Evolutionary conservation across 2,113 vertebrate species (phyloP).

Genomic region (Cyanoderma ruficeps): DNA sequence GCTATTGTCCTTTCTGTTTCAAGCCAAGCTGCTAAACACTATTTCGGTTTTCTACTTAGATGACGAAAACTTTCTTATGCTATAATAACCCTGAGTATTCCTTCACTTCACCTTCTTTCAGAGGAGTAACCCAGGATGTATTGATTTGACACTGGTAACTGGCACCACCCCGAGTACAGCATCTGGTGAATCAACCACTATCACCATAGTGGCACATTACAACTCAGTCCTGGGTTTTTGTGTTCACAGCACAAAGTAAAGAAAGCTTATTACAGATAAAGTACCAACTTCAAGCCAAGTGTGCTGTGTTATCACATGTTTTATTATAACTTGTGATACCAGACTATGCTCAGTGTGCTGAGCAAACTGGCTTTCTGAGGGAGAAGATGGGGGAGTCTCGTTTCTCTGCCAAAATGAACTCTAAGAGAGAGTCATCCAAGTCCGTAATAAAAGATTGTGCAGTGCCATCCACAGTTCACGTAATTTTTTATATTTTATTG

Average conservation of each 20-base stretch:
- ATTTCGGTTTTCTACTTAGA: background rate
- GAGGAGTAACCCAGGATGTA: background rate
- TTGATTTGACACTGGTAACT: background rate
- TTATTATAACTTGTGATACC: background rate
- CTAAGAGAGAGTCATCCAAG: background rate
- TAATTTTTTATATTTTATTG: background rate
- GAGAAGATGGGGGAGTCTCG: background rate
- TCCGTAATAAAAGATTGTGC: background rate
- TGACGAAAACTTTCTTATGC: background rate
- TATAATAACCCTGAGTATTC: background rate
- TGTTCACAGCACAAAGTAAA: slow-evolving; percentile 21
- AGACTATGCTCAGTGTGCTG: background rate
- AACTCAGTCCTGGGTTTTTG: background rate
- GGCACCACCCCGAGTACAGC: background rate
- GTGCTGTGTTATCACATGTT: background rate
- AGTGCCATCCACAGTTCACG: background rate
- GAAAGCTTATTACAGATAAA: background rate
- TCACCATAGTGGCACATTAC: background rate
- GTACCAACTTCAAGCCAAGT: background rate
- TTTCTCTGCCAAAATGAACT: background rate
- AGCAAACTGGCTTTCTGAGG: background rate
- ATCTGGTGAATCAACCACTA: background rate
- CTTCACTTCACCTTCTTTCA: background rate
- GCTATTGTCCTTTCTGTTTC: background rate
- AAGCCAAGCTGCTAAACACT: background rate